Base-by-base conservation (phyloP, 2,797 vertebrate species). In the Ibycter americanus region DNA sequence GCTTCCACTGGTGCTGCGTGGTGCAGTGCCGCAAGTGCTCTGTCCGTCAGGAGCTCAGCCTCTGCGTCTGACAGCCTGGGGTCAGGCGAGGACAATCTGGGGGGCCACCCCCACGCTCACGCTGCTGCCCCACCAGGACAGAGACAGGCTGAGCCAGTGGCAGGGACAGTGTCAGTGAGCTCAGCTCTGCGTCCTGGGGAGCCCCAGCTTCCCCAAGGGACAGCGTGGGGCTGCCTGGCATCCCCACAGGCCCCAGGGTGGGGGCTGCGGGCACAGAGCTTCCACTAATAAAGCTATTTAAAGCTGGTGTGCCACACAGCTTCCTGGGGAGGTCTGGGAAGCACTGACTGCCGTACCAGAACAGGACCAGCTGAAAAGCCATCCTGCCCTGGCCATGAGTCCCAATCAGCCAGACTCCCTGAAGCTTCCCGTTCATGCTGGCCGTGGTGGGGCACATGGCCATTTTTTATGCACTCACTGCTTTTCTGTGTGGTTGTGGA, bases 1-100 rank as follows among this genome's bases (percentile, higher is more conserved):
- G 99, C 89, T 99, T 99, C 97, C 99, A 99, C 98, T 99, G 99
- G 99, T 99, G 99, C 97, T 99, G 99, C 2, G 99, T 99, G 40
- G 99, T 99, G 81, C 99, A 99, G 97, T 99, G 99, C 96, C 99
- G 99, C 96, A 99, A 99, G 95, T 99, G 99, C 97, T 98, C 98
- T 6, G 99, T 99, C 86, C 98, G 98, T 59, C 99, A 99, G 96
- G 99, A 99, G 93, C 99, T 99, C 83, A 99, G 99, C 95, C 98
- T 99, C 92, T 99, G 99, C 74, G 92, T 99, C 97, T 99, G 98
- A 98, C 3, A 4, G 63, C 52, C 63, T 13, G 29, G 15, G 47
- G 31, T 18, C 5, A 10, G 46, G 61, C 1, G 0, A 86, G 92
- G 81, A 96, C 92, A 58, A 47, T 90, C 20, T 27, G 25, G 22